Evolutionary conservation across 2,888 invertebrate species (phyloP), one percentile per base, ranked within the genome.

Genomic region (Pachycephus smyrnensis): DNA sequence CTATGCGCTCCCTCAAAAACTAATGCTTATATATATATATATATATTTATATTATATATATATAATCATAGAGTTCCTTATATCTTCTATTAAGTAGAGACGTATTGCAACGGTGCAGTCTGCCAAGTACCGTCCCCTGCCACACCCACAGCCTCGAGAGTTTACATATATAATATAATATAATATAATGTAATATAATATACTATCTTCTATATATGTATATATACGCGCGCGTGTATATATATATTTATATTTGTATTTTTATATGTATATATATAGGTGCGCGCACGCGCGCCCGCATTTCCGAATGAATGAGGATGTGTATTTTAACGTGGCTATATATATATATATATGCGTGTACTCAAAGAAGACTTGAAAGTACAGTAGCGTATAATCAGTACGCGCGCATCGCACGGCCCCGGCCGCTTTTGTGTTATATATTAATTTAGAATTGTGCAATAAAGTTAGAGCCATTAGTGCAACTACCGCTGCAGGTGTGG

Each of bases 381-480:
- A 69, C 69, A 32, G n/a, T 30, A 69, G 31, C 31, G 32, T 30
- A 30, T 69, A 69, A 73, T 73, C 33, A 15, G 73, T 73, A 35
- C 73, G 35, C 36, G 36, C 30, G 30, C 30, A 31, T 71, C 71
- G 71, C 71, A 71, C 32, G 71, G 71, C 30, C 71, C 71, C 71
- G 32, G 30, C 32, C 30, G 71, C 31, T 32, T 73, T n/a, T 73
- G 15, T 73, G 11, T 32, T 80, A 80, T 81, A 83, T 80, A 82
- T 81, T 86, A 88, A 87, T 89, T 88, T 89, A 89, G 88, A 89
- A 88, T 89, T 87, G 89, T 89, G 90, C 88, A 88, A 86, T 86
- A 81, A 87, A 87, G 81, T 81, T 88, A 89, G 89, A 90, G 90
- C 89, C 88, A 87, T 89, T 83, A 80, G 88, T 89, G 90, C 88